phyloP scores from a whole-genome alignment of 2,888 invertebrate species.

The Cephonodes hylas region DNA sequence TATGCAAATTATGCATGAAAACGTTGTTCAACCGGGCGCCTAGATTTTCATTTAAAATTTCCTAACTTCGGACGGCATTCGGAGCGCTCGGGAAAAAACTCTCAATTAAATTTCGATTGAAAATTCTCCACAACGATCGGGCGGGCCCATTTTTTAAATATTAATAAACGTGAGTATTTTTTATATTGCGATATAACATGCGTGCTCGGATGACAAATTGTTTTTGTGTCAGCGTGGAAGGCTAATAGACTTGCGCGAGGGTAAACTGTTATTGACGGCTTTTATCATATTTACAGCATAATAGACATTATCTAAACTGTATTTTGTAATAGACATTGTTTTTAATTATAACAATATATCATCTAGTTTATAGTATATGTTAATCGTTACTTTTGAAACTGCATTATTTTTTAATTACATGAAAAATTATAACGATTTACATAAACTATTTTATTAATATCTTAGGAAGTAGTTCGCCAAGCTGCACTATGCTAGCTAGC shows the following conservation, averaged over 20 bases:
- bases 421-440: no score
- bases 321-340: not conserved
- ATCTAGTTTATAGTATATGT: no score
- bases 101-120: slow-evolving; percentile 8
- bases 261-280: not conserved
- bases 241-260: not conserved
- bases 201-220: not conserved
- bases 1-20: slow-evolving; percentile 10
- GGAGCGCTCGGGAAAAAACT: not conserved
- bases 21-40: slow-evolving; percentile 6
- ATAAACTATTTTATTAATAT: no score
- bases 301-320: not conserved
- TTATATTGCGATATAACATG: not conserved
- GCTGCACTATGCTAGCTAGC: no score
- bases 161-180: not conserved
- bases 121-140: not conserved
- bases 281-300: not conserved
- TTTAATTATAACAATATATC: no score
- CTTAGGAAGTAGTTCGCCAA: no score
- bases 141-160: not conserved
- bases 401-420: no score
- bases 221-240: not conserved
- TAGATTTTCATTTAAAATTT: slow-evolving; percentile 10
- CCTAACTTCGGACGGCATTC: not conserved
- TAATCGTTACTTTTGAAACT: no score